phyloP scores from a whole-genome alignment of 2,797 vertebrate genomes.

The Odontamblyopus lacepedii region DNA sequence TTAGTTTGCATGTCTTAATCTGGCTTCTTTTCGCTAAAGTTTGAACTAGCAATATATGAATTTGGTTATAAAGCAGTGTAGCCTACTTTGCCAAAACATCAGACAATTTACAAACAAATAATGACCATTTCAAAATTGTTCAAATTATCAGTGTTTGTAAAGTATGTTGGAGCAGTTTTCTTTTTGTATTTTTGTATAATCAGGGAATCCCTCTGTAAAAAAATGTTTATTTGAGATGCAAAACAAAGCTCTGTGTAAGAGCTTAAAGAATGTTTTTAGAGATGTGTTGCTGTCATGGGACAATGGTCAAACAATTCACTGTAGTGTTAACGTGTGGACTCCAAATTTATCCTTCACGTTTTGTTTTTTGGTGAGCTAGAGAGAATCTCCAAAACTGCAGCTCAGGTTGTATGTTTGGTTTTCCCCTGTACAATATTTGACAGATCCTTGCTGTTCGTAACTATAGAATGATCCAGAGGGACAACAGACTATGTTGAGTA shows the following conservation, averaged over 20 bases:
- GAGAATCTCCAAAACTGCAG: not conserved
- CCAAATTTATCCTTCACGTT: not conserved
- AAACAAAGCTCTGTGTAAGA: constrained; percentile 48
- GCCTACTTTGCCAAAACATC: constrained; percentile 81
- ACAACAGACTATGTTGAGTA: constrained; percentile 56
- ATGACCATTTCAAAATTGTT: constrained; percentile 36
- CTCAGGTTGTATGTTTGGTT: constrained; percentile 5
- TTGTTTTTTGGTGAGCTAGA: not conserved
- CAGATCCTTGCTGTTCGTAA: constrained; percentile 20
- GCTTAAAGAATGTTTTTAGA: constrained; percentile 32
- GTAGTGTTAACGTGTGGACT: not conserved
- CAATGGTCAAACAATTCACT: not conserved
- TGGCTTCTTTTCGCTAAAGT: constrained; percentile 72
- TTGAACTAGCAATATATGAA: constrained; percentile 68
- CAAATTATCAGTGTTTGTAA: constrained; percentile 62
- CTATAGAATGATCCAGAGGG: constrained; percentile 34
- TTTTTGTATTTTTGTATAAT: constrained; percentile 87
- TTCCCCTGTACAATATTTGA: constrained; percentile 3
- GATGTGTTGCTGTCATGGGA: constrained; percentile 26
- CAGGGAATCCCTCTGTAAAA: constrained; percentile 66
- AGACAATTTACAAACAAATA: constrained; percentile 49
- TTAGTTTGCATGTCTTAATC: constrained; percentile 81
- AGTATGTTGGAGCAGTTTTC: constrained; percentile 59
- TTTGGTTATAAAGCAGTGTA: constrained; percentile 83
- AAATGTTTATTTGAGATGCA: constrained; percentile 49